Evolutionary conservation across 2,113 vertebrate species (phyloP).

Genomic region (Ellobius talpinus): DNA sequence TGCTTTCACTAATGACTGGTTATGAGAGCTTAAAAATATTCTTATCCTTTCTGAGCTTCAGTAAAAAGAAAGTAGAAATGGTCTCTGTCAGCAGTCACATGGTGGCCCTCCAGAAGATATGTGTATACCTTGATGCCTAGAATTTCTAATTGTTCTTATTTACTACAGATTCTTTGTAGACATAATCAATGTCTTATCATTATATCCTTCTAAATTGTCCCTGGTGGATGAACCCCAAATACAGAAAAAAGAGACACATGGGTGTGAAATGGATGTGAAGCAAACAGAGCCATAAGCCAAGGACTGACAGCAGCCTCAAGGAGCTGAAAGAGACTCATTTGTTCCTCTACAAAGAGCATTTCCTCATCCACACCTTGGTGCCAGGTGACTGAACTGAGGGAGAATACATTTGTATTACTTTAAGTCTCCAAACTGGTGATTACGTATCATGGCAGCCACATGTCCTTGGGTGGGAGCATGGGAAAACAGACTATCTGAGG

Average conservation of each 20-base stretch:
- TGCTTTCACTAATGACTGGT: not conserved
- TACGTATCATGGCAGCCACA: not conserved
- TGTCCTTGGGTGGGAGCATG: conserved; percentile 8
- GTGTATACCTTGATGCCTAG: not conserved
- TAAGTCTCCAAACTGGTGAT: not conserved
- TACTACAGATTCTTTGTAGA: not conserved
- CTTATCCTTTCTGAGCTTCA: not conserved
- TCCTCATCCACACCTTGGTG: not conserved
- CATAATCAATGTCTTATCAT: not conserved
- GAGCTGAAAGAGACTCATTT: not conserved
- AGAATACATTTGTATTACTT: not conserved
- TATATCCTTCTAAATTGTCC: not conserved
- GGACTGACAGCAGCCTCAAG: not conserved
- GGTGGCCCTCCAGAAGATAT: not conserved
- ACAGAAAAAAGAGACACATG: not conserved
- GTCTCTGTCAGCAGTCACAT: not conserved
- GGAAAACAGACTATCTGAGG: not conserved
- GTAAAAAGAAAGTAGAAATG: not conserved
- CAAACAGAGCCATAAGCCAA: not conserved
- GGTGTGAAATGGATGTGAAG: not conserved
- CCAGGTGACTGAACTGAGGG: not conserved
- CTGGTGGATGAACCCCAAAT: not conserved
- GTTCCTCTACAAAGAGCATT: too few relatives aligned
- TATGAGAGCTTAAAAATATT: not conserved
- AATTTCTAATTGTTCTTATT: not conserved